Conservation (phyloP, 1,140 invertebrate species). For the Euura lappo region DNA sequence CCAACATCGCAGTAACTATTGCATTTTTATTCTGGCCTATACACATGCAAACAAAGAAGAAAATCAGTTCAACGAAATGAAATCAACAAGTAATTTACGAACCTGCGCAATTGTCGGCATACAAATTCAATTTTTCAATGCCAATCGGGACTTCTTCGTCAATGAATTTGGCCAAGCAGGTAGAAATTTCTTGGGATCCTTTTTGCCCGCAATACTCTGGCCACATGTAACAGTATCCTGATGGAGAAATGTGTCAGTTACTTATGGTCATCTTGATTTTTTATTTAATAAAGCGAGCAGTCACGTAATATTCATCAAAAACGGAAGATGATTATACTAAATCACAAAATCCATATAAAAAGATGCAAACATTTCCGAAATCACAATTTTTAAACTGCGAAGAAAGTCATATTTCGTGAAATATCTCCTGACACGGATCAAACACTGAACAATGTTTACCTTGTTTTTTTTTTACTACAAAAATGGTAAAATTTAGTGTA, state of each 20-base stretch:
- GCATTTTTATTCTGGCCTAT: background rate
- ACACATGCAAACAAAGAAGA: background rate
- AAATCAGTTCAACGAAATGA: background rate
- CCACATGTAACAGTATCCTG: background rate
- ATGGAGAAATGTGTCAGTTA: conserved; percentile 14
- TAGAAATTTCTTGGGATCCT: conserved; percentile 23
- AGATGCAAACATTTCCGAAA: conserved; percentile 9
- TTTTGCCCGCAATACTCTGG: background rate
- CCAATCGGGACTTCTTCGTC: conserved; percentile 19
- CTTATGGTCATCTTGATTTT: no score
- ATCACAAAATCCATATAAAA: conserved; percentile 10
- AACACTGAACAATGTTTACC: conserved; percentile 9
- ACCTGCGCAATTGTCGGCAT: conserved; percentile 22
- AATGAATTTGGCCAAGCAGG: conserved; percentile 20
- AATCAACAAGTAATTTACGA: conserved; percentile 1
- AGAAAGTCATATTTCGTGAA: background rate
- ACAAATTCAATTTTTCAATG: conserved; percentile 19
- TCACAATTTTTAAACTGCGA: conserved; percentile 6
- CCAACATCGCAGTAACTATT: conserved; percentile 6
- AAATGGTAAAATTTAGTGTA: conserved; percentile 12
- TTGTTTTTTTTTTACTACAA: conserved; percentile 9
- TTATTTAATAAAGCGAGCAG: no score
- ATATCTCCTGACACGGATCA: no score
- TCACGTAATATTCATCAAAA: conserved; percentile 16
- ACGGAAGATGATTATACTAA: conserved; percentile 7